Evolutionary conservation across 1,140 invertebrate species (phyloP), one percentile per base, ranked within the genome.

Genomic region (Rhopalosiphum padi): DNA sequence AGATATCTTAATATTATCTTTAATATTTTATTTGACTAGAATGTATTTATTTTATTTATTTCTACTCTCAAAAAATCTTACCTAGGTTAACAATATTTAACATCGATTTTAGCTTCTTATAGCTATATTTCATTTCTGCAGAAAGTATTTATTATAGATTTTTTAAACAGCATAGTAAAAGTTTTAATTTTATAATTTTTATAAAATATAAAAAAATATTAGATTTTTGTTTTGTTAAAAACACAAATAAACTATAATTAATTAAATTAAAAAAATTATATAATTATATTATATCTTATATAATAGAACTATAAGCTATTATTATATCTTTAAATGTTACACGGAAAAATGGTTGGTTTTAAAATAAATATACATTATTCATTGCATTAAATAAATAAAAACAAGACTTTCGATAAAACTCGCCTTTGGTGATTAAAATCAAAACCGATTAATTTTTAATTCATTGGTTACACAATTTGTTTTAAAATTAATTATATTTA

Each of bases 401-500:
- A n/a, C 15, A 18, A n/a, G 60, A n/a, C 15, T 77, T 77, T 77
- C 11, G n/a, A 77, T 77, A 77, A n/a, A 22, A 77, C 30, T n/a
- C 60, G 15, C 60, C n/a, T 77, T 77, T n/a, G 30, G n/a, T 77
- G 60, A 77, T 77, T 77, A 77, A 77, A 77, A 77, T n/a, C 15
- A n/a, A 18, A n/a, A 77, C 30, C 9, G n/a, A 77, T 77, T n/a
- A 77, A 77, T 77, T 77, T 77, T 77, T 77, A 77, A 77, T 77
- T 77, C 30, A n/a, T 77, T 77, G 11, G n/a, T n/a, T n/a, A 77
- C 60, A 77, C 30, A 77, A n/a, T 77, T 77, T 77, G 15, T 77
- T 77, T 77, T 21, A 77, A 77, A 77, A 77, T 30, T 77, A 77
- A 77, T 77, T 77, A 77, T n/a, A 77, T n/a, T 77, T 77, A 77